Evolutionary conservation across 2,113 vertebrate species (phyloP).

Genomic region (Catagonus wagneri): DNA sequence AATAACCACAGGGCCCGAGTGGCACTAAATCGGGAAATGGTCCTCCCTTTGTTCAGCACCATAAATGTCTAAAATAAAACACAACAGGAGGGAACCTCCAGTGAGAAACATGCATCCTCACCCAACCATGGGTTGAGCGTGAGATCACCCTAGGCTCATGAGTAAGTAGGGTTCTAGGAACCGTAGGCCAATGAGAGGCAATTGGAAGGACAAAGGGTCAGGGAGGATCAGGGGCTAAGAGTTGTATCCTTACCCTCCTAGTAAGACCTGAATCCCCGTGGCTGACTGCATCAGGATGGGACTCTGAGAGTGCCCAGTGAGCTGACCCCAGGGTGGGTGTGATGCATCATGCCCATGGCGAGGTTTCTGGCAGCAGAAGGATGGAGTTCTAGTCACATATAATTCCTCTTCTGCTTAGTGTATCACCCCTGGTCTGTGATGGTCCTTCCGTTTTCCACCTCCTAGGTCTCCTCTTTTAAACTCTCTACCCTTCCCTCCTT

Average conservation of each 20-base stretch:
- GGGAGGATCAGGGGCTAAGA: neutral
- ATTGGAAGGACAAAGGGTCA: neutral
- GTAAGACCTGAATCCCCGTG: accelerated
- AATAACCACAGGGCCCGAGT: slow-evolving; percentile 96
- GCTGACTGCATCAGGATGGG: neutral
- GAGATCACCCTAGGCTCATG: neutral
- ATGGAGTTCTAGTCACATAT: neutral
- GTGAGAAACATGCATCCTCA: neutral
- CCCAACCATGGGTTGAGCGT: neutral
- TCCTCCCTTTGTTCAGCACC: slow-evolving; percentile 97
- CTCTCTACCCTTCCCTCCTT: neutral
- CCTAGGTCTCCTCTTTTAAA: neutral
- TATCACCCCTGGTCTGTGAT: no score
- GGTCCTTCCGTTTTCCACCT: neutral
- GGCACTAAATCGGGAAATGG: slow-evolving; percentile 98
- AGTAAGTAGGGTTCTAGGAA: neutral
- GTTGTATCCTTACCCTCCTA: neutral
- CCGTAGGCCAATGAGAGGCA: neutral
- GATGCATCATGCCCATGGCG: no score
- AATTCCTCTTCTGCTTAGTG: neutral
- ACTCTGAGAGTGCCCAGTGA: neutral
- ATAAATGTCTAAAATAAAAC: slow-evolving; percentile 92
- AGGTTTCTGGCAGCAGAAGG: neutral
- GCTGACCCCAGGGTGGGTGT: neutral
- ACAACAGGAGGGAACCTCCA: neutral